Base-by-base conservation (phyloP, 2,888 invertebrate genomes). In the Agapostemon virescens region DNA sequence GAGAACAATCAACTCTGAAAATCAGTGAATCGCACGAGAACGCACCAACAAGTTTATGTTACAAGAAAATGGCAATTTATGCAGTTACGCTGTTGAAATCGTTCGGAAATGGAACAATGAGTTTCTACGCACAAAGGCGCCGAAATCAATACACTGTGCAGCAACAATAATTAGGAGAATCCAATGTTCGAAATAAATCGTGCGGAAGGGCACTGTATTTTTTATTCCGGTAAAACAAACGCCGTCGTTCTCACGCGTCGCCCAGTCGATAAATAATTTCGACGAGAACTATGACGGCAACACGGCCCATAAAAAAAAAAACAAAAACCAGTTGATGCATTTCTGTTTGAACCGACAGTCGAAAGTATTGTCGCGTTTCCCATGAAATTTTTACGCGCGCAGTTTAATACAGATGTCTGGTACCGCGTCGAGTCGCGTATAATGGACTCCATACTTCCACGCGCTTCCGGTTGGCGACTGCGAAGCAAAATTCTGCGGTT, bases 361-460 rank as follows among this genome's bases (percentile, higher is more conserved):
- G 15, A 42, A 69, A 67, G 20, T 36, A 23, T 42, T n/a, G 26
- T 36, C 15, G 69, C 15, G 26, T 55, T 33, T 69, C 52, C 26
- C 55, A n/a, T 78, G 69, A 63, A 42, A 55, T 38, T 75, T 77
- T 78, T 52, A 64, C 64, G 9, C 26, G 69, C 40, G 26, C 26
- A n/a, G 52, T 64, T 78, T 64, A 64, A 55, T 78, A 61, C 68
- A 42, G 69, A 74, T 69, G 69, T 38, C 67, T 42, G 15, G 17
- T 42, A 55, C 42, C 20, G 67, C 17, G 52, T 23, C 11, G 17
- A n/a, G 55, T 11, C 23, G 17, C 52, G 55, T 13, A 55, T 74
- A 67, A 67, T 33, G 67, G 40, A 52, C 40, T n/a, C 52, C 30
- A 33, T 20, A n/a, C n/a, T 40, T 11, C 42, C 33, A n/a, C 55